Conservation (phyloP, 2,113 vertebrate genomes). For the Herpetotheres cachinnans region DNA sequence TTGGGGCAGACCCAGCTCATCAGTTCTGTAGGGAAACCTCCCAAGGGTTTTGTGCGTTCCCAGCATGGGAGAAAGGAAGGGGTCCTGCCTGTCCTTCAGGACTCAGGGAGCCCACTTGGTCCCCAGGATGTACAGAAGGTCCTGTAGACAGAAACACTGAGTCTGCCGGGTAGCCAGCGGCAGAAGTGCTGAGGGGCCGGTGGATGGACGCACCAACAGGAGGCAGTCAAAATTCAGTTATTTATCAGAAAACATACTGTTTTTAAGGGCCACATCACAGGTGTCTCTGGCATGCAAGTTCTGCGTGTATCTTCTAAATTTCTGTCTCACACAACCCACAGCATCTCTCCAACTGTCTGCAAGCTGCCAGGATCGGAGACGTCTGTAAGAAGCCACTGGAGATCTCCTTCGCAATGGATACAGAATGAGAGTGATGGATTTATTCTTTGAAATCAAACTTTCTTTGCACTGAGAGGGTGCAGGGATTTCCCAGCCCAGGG, state of each 20-base stretch:
- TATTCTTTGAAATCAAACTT: background rate
- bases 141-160: background rate
- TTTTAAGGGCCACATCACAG: background rate
- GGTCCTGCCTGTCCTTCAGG: background rate
- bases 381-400: background rate
- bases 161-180: background rate
- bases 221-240: background rate
- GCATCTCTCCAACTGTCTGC: background rate
- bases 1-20: background rate
- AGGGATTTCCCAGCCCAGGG: background rate
- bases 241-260: background rate
- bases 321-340: background rate
- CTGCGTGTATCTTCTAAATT: background rate
- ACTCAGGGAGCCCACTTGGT: background rate
- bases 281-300: background rate
- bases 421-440: background rate
- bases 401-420: background rate
- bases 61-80: background rate
- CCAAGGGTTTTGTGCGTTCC: background rate
- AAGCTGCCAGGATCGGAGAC: background rate
- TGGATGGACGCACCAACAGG: background rate
- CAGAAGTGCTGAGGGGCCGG: background rate
- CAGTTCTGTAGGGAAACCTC: background rate
- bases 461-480: rapidly evolving
- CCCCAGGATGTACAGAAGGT: background rate